phyloP scores from a whole-genome alignment of 2,113 vertebrate species.

The Polypterus senegalus region DNA sequence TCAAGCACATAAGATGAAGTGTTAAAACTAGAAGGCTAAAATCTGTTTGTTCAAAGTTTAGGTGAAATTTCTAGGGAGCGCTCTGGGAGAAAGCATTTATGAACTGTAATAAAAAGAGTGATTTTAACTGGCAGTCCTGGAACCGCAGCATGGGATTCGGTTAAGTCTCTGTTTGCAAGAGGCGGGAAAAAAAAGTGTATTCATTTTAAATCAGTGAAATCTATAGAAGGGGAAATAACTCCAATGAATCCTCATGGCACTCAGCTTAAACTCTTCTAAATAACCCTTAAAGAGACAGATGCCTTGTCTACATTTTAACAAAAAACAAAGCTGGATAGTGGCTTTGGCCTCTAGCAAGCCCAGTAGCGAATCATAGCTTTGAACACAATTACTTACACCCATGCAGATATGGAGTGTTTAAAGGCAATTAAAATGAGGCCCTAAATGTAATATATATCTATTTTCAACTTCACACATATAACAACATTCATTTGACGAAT shows the following conservation, averaged over 20 bases:
- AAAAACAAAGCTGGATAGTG: constrained; percentile 11
- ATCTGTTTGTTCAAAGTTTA: constrained; percentile 96
- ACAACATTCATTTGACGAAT: no score
- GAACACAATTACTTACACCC: no score
- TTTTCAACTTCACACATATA: no score
- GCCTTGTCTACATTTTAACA: constrained; percentile 21
- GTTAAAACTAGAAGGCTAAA: constrained; percentile 57
- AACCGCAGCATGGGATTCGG: constrained; percentile 59
- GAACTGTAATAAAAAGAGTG: constrained; percentile 99
- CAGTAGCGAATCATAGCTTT: no score
- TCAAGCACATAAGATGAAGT: constrained; percentile 39
- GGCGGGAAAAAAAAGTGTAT: constrained; percentile 38
- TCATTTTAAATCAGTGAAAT: constrained; percentile 17
- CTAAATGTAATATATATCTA: no score
- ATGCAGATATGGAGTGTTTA: no score
- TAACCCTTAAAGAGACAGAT: constrained; percentile 8
- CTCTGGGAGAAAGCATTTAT: constrained; percentile 85
- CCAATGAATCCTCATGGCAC: neutral
- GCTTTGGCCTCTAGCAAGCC: no score
- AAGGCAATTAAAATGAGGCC: no score
- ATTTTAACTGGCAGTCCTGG: constrained; percentile 85
- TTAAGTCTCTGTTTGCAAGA: constrained; percentile 84
- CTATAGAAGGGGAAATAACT: neutral
- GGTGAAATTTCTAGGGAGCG: constrained; percentile 76
- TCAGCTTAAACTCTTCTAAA: no score